Evolutionary conservation across 1,140 invertebrate species (phyloP), one percentile per base, ranked within the genome.

Genomic region (Anastatus disparis): DNA sequence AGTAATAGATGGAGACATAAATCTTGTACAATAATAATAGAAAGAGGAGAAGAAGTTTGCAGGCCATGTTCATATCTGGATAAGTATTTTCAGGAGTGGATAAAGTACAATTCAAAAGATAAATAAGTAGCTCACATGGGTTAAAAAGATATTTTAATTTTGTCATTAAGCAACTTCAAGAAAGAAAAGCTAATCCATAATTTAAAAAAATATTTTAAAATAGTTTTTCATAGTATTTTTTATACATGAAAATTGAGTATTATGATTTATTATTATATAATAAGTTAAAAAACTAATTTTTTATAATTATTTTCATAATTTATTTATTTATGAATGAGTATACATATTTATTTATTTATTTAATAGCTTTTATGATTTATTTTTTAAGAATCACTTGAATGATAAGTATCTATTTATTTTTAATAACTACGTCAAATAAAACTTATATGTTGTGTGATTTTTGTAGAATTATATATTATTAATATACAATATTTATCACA

Each of bases 1-100:
- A 72, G 70, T 48, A 72, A 72, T 55, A 40, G 70, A 35, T 72
- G 70, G 70, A 61, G 70, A 48, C 70, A 72, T 17, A 67, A 67
- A 40, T 72, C 70, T 9, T 72, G 70, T 67, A 72, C 70, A 67
- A 72, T 72, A 66, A 72, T 72, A 48, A 67, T 67, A 46, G 70
- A 72, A 29, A 72, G 29, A 62, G 62, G 53, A 9, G 56, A 66
- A 55, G 70, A 72, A 53, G 70, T 62, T 7, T 72, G 70, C 40
- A 42, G 64, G 58, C 63, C 70, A 55, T 72, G 70, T 56, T 62
- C 50, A 20, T 72, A 67, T 42, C 44, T 72, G 35, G 70, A 66
- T 38, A 72, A 72, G 22, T 72, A 72, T 72, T 72, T 62, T 67
- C 35, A 72, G 58, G 70, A 72, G 24, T 72, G 70, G 70, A 22